Evolutionary conservation across 2,888 invertebrate genomes (phyloP), one percentile per base, ranked within the genome.

Genomic region (Chaetogeoica ovagalla): DNA sequence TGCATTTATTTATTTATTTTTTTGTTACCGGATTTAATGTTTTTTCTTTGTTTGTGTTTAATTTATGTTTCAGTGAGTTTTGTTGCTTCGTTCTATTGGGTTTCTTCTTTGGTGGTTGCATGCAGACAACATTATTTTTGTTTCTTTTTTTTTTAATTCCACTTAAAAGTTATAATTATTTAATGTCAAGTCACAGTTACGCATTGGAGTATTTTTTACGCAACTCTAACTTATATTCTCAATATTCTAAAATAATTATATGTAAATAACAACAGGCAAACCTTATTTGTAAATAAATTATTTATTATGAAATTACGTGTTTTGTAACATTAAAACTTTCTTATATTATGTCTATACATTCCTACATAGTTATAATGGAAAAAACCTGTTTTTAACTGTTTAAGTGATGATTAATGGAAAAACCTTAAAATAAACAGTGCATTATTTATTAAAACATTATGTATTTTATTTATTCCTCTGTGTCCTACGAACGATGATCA

Each of bases 1-100:
- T 13, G 55, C 70, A 70, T 70, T 79, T 39, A 43, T 65, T 65
- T 74, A 23, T 74, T 66, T 59, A 13, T 57, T 11, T 11, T 70
- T 77, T 69, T 69, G 74, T 69, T 60, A 77, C 63, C 6, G 37
- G 37, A 69, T 48, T 48, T 77, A 77, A 77, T 77, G 48, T 69
- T 69, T 77, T 77, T 69, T 77, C 60, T 77, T 77, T 52, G 76
- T 69, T 69, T 77, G 76, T 77, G 63, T 60, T 77, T 77, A 77
- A 75, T 57, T 77, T 68, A 69, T 79, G 77, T 79, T 79, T 79
- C 77, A 79, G 77, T 79, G 77, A 79, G 77, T 79, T 79, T 77
- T 79, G 77, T 79, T 70, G 77, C 77, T 79, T 79, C 77, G 55
- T 77, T 77, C 76, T 77, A 77, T 70, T 79, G 77, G 77, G 77